Evolutionary conservation across 1,140 invertebrate genomes (phyloP).

Genomic region (Ooceraea biroi): DNA sequence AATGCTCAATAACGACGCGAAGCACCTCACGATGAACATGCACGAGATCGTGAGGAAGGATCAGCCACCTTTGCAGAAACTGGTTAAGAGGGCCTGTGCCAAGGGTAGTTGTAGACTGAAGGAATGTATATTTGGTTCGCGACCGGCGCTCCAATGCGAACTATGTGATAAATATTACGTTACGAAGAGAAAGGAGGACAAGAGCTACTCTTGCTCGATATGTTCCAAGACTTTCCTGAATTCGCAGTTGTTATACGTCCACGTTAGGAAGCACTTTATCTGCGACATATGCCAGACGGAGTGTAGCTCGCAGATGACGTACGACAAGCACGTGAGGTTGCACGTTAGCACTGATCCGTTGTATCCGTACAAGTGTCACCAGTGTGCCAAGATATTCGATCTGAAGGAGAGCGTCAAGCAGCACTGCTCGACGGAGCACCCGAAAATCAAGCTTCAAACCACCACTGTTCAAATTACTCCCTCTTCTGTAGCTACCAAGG

Average conservation of each 20-base stretch:
- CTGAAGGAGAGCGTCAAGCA: conserved; percentile 72
- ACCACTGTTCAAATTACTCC: conserved; percentile 35
- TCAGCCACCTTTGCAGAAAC: not conserved
- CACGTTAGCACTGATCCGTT: conserved; percentile 77
- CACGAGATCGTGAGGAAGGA: not conserved
- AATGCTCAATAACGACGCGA: conserved; percentile 21
- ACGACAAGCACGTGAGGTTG: conserved; percentile 75
- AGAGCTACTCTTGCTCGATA: conserved; percentile 64
- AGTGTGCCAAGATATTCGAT: conserved; percentile 77
- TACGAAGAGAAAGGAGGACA: conserved; percentile 37
- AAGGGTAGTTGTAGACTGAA: conserved; percentile 65
- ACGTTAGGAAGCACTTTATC: conserved; percentile 77
- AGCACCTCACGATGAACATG: not conserved
- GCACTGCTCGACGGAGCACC: conserved; percentile 69
- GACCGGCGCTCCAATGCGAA: conserved; percentile 67
- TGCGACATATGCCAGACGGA: conserved; percentile 79
- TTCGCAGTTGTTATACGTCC: conserved; percentile 67
- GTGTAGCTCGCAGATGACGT: conserved; percentile 71
- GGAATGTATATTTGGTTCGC: conserved; percentile 59
- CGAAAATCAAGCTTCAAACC: conserved; percentile 38
- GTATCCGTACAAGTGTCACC: conserved; percentile 79
- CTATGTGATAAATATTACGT: conserved; percentile 65
- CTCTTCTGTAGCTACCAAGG: conserved; percentile 13
- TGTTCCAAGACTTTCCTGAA: conserved; percentile 68
- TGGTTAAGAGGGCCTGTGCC: conserved; percentile 40